Percentiles rank a stretch among this genome's conserved stretches.
phyloP scores from a whole-genome alignment of 2,113 vertebrate species.

The Atlantisia rogersi region DNA sequence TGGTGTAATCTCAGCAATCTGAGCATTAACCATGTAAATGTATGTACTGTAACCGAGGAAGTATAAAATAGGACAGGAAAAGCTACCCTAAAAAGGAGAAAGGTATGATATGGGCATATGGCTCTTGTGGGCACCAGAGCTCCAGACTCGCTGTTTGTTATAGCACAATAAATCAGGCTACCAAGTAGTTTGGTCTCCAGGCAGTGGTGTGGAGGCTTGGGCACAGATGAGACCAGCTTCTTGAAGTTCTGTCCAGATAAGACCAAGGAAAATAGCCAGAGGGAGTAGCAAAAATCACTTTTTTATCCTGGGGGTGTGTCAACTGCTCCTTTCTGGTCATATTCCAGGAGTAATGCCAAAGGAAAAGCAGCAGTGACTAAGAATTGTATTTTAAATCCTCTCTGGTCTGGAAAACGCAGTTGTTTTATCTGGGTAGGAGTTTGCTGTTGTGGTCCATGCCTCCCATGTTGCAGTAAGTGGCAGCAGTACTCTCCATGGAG shows the following conservation, averaged over 20 bases:
- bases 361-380: not conserved
- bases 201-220: not conserved
- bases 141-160: constrained; percentile 2
- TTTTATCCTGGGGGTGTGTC: not conserved
- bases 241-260: not conserved
- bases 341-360: not conserved
- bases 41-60: constrained; percentile 52
- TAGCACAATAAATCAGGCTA: constrained; percentile 1
- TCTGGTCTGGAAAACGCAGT: not conserved
- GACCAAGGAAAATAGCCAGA: not conserved
- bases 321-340: not conserved
- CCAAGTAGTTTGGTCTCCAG: not conserved
- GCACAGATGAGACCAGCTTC: not conserved
- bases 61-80: constrained; percentile 65
- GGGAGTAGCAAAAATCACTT: not conserved
- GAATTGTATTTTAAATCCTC: not conserved
- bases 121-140: not conserved
- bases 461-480: not conserved
- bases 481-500: not conserved
- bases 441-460: not conserved
- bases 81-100: constrained; percentile 42
- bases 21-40: constrained; percentile 69
- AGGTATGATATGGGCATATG: constrained; percentile 39
- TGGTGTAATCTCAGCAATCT: constrained; percentile 51
- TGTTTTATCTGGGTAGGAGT: not conserved